Conservation (phyloP, 2,797 vertebrate species). For the Melanotaenia pygmaea region DNA sequence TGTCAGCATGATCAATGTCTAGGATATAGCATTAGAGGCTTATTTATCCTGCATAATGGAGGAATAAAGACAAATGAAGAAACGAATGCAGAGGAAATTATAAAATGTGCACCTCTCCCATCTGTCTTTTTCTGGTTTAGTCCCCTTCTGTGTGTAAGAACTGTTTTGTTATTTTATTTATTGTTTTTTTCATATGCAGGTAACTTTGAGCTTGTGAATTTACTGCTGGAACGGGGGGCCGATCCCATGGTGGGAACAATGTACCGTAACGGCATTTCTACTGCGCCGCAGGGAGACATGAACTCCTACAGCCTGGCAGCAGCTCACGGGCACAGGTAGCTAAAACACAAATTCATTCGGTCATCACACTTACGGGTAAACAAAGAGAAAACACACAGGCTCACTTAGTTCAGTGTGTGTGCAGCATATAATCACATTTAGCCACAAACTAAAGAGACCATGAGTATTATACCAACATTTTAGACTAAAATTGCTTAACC, state of each 20-base stretch:
- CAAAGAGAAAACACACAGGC: constrained; percentile 2
- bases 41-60: constrained; percentile 21
- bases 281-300: constrained; percentile 95
- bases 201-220: constrained; percentile 96
- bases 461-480: constrained; percentile 30
- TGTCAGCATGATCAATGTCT: constrained; percentile 43
- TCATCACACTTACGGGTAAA: constrained; percentile 11
- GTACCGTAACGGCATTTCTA: constrained; percentile 97
- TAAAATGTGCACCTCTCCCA: background rate
- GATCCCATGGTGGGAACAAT: constrained; percentile 97
- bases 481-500: background rate
- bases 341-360: constrained; percentile 66
- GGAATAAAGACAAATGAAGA: constrained; percentile 44
- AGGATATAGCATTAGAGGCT: constrained; percentile 20
- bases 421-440: constrained; percentile 34
- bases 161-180: background rate
- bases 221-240: constrained; percentile 94
- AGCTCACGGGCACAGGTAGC: constrained; percentile 98
- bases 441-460: constrained; percentile 19
- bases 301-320: constrained; percentile 98
- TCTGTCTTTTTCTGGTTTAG: constrained; percentile 18
- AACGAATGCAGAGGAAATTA: constrained; percentile 27
- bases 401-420: constrained; percentile 1
- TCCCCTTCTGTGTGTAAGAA: background rate
- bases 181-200: constrained; percentile 77